Conservation (phyloP, 2,888 invertebrate genomes). For the Cerastis leucographa region DNA sequence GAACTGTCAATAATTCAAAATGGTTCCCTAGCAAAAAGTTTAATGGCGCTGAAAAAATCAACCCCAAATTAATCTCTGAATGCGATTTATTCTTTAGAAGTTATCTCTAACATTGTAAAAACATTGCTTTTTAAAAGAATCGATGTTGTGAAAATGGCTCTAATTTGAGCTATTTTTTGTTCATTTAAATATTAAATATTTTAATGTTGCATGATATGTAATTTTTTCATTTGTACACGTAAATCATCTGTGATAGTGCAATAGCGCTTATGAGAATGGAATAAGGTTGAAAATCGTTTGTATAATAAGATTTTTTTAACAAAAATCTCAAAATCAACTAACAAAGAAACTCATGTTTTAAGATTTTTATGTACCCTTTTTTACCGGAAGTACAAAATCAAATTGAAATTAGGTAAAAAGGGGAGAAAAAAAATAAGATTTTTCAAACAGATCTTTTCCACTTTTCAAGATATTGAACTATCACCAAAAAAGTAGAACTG, state of each 20-base stretch:
- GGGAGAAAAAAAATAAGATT: background rate
- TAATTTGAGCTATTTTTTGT: constrained; percentile 61
- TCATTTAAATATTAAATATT: constrained; percentile 29
- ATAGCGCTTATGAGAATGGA: constrained; percentile 11
- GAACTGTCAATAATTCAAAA: constrained; percentile 7
- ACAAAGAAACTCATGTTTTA: background rate
- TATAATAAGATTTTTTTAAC: background rate
- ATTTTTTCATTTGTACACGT: constrained; percentile 50
- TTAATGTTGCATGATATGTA: constrained; percentile 83
- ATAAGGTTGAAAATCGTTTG: constrained; percentile 22
- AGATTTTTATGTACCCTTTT: background rate
- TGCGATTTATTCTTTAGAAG: constrained; percentile 33
- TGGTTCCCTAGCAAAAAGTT: background rate
- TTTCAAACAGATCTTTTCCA: background rate
- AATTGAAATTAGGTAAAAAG: background rate
- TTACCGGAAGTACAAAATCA: background rate
- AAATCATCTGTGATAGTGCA: constrained; percentile 53
- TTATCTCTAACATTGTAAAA: constrained; percentile 48
- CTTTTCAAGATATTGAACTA: constrained; percentile 48
- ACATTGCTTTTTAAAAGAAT: constrained; percentile 51
- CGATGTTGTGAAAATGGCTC: constrained; percentile 70
- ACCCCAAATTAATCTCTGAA: constrained; percentile 27
- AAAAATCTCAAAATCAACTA: too few relatives aligned
- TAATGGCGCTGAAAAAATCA: constrained; percentile 2
- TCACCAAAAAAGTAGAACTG: constrained; percentile 45